A percentile compares a stretch with the other conserved stretches of the same genome.
Evolutionary conservation across 2,888 invertebrate genomes (phyloP).

Genomic region (Agonopterix heracliana): DNA sequence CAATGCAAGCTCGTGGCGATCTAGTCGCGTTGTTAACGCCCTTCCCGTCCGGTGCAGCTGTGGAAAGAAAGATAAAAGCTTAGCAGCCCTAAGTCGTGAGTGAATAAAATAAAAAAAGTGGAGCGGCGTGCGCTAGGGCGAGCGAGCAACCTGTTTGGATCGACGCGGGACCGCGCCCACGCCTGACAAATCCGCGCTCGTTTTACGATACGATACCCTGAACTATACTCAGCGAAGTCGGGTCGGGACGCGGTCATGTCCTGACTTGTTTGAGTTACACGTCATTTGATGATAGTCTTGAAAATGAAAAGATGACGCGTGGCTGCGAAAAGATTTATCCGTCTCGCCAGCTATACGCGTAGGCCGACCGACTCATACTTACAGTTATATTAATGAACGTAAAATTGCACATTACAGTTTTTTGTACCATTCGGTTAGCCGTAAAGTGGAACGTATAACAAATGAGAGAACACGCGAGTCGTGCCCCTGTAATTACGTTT

Average conservation of each 20-base stretch:
- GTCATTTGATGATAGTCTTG: neutral
- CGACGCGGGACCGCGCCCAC: conserved; percentile 55
- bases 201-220: conserved; percentile 23
- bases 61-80: conserved; percentile 13
- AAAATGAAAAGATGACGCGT: too few relatives aligned
- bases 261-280: conserved; percentile 41
- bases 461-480: conserved; percentile 10
- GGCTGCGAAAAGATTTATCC: conserved; percentile 16
- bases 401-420: conserved; percentile 8
- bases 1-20: conserved; percentile 43
- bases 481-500: conserved; percentile 28
- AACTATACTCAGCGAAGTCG: conserved; percentile 18
- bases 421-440: conserved; percentile 1
- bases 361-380: conserved; percentile 21
- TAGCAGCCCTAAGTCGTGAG: conserved; percentile 49
- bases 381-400: conserved; percentile 3
- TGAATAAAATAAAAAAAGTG: conserved; percentile 54
- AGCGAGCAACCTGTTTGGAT: conserved; percentile 66
- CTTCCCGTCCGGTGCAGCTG: conserved; percentile 40
- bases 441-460: conserved; percentile 1
- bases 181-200: conserved; percentile 68
- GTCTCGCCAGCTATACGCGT: conserved; percentile 21
- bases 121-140: conserved; percentile 49
- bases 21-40: conserved; percentile 20
- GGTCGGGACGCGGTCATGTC: conserved; percentile 49